Percentiles rank a stretch among this genome's conserved stretches.
These are phyloP conservation scores for Cephus runcator DNA, from an alignment of 2,888 invertebrate genomes.

Conservation along the genomic window DNA sequence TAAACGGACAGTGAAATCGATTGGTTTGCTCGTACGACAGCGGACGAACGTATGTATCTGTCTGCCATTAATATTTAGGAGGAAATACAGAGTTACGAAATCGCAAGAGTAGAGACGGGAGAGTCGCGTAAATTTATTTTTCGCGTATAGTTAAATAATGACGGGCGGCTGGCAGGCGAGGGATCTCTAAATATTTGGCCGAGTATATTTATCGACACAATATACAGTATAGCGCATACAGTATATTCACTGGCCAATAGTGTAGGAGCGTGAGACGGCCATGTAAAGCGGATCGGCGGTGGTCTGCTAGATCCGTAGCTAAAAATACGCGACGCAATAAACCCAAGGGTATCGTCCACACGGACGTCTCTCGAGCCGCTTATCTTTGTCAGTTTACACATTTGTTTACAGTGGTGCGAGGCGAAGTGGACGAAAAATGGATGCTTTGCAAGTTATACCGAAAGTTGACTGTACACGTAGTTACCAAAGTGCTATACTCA, in stretches of 20 bases:
- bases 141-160: constrained; percentile 13
- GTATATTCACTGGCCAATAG: neutral
- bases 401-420: neutral
- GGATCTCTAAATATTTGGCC: constrained; percentile 45
- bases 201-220: constrained; percentile 42
- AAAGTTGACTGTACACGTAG: neutral
- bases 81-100: neutral
- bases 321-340: constrained; percentile 49
- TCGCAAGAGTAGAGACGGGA: neutral
- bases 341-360: constrained; percentile 48
- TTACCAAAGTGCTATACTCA: too few relatives aligned
- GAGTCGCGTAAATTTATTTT: constrained; percentile 11
- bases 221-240: constrained; percentile 5
- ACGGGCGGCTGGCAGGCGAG: constrained; percentile 24
- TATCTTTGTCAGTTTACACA: constrained; percentile 27
- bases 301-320: constrained; percentile 38
- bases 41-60: neutral
- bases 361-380: constrained; percentile 24
- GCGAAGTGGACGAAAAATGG: too few relatives aligned
- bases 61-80: neutral
- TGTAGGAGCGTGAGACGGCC: neutral
- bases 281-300: constrained; percentile 32
- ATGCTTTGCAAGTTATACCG: neutral
- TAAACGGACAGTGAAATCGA: neutral
- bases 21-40: neutral